phyloP scores from a whole-genome alignment of 2,888 invertebrate genomes.

The Dasysyrphus tricinctus region DNA sequence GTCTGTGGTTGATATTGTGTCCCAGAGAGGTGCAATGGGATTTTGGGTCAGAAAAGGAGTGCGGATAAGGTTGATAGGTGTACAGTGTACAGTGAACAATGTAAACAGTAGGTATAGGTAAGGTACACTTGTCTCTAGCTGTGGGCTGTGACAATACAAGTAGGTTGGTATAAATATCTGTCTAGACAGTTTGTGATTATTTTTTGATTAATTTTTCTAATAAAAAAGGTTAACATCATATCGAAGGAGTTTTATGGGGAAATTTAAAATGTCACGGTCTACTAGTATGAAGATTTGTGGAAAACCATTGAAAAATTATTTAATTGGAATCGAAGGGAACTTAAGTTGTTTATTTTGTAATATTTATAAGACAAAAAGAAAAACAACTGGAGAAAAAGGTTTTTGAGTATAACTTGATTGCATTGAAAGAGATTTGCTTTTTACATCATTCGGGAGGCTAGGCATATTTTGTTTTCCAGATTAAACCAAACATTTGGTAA shows the following conservation, averaged over 20 bases:
- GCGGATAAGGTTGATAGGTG: conserved; percentile 4
- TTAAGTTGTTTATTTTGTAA: neutral
- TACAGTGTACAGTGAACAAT: neutral
- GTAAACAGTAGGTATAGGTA: too few relatives aligned
- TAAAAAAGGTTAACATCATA: conserved; percentile 6
- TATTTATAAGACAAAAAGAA: too few relatives aligned
- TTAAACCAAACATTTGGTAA: too few relatives aligned
- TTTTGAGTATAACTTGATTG: too few relatives aligned
- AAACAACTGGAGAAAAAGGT: too few relatives aligned
- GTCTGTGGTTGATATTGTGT: conserved; percentile 41
- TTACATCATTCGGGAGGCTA: too few relatives aligned
- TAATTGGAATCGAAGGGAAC: neutral
- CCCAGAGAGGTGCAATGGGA: conserved; percentile 29
- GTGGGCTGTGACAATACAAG: conserved; percentile 46
- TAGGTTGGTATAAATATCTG: conserved; percentile 25
- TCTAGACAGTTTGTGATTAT: conserved; percentile 71
- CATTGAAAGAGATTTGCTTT: too few relatives aligned
- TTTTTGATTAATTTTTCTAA: conserved; percentile 63
- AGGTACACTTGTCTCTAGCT: neutral
- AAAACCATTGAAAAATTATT: neutral
- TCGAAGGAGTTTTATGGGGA: neutral
- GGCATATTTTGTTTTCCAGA: too few relatives aligned
- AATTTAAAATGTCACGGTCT: neutral
- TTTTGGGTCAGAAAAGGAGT: conserved; percentile 10
- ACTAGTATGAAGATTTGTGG: neutral